Evolutionary conservation across 2,888 invertebrate genomes (phyloP).

Genomic region (Machimus rusticus): DNA sequence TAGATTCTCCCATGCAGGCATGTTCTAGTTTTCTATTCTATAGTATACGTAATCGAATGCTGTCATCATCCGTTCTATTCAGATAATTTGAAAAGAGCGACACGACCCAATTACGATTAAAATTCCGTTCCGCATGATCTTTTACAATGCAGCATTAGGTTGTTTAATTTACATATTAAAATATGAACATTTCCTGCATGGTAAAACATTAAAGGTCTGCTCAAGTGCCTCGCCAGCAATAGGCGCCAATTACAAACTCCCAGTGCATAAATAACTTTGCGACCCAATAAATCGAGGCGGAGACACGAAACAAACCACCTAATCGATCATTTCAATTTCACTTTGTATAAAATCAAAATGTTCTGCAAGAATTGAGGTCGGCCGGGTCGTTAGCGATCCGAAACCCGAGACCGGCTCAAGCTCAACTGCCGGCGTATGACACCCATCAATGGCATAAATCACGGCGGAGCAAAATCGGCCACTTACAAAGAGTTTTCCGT

Average conservation of each 20-base stretch:
- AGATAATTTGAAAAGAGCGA: background rate
- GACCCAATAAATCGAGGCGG: background rate
- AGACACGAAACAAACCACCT: constrained; percentile 25
- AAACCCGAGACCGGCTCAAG: background rate
- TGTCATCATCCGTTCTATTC: background rate
- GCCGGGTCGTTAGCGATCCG: background rate
- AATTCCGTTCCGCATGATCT: background rate
- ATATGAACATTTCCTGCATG: background rate
- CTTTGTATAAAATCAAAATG: constrained; percentile 25
- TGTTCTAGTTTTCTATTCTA: too few species aligned
- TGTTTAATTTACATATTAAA: background rate
- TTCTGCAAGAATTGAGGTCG: constrained; percentile 20
- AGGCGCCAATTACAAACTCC: background rate
- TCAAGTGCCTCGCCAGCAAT: background rate
- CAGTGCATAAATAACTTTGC: background rate
- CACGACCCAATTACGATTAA: background rate
- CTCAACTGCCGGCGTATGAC: constrained; percentile 23
- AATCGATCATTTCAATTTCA: constrained; percentile 33
- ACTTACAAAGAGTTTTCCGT: constrained; percentile 33
- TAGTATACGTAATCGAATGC: background rate
- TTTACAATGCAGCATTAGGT: background rate
- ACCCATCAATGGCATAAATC: constrained; percentile 36
- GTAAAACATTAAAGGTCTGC: background rate
- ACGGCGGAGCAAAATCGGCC: constrained; percentile 25
- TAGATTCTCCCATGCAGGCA: too few species aligned